These are phyloP conservation scores for Eupithecia pulchellata DNA, from an alignment of 2,888 invertebrate species.

Conservation along the genomic window DNA sequence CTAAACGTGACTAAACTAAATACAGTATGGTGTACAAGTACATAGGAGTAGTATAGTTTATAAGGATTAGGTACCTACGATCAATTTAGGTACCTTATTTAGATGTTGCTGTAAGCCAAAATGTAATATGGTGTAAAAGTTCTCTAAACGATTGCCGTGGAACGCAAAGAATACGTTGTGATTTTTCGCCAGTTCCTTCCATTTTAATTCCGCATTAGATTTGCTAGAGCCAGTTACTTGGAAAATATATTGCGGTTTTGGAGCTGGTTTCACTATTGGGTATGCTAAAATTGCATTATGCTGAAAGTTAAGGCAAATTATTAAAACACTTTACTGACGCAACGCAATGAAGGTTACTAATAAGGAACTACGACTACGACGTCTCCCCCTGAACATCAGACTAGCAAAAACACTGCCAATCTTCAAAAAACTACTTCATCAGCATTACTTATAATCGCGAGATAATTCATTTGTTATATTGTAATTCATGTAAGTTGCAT, in stretches of 20 bases:
- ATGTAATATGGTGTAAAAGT: slow-evolving; percentile 92
- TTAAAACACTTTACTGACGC: background rate
- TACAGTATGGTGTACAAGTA: background rate
- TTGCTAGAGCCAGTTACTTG: slow-evolving; percentile 86
- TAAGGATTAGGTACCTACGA: too few relatives aligned
- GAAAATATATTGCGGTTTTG: slow-evolving; percentile 88
- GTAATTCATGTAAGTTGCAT: too few relatives aligned
- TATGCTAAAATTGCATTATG: slow-evolving; percentile 83
- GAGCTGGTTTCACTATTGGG: slow-evolving; percentile 72
- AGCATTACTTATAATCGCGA: too few relatives aligned
- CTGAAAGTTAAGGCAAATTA: slow-evolving; percentile 62
- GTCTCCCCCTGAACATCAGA: too few relatives aligned
- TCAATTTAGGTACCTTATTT: too few relatives aligned
- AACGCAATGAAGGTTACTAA: too few relatives aligned
- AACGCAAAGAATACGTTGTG: slow-evolving; percentile 88
- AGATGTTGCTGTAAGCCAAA: slow-evolving; percentile 91
- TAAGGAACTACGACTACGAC: too few relatives aligned
- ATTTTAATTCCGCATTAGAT: slow-evolving; percentile 85
- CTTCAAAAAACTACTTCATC: too few relatives aligned
- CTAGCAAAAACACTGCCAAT: too few relatives aligned
- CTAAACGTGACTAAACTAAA: too few relatives aligned
- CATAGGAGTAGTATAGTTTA: too few relatives aligned
- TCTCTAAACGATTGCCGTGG: slow-evolving; percentile 92
- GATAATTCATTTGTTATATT: too few relatives aligned
- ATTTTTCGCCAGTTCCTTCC: slow-evolving; percentile 84